phyloP scores from a whole-genome alignment of 2,888 invertebrate genomes.

The Agrochola litura region DNA sequence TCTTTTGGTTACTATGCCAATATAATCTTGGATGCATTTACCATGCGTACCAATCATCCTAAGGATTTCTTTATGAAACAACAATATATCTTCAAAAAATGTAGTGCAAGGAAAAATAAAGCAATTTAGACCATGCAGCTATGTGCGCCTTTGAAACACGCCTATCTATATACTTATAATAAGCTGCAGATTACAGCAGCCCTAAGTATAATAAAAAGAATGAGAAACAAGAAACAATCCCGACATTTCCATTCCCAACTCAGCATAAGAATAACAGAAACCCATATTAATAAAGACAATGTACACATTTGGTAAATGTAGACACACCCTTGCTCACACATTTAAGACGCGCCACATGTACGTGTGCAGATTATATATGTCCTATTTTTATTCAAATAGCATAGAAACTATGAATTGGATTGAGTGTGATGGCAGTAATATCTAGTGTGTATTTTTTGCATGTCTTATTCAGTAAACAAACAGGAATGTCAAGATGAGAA shows the following conservation, averaged over 20 bases:
- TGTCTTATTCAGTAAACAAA: conserved; percentile 2
- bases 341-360: conserved; percentile 58
- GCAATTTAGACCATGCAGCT: background rate
- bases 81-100: background rate
- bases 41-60: background rate
- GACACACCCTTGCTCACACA: conserved; percentile 52
- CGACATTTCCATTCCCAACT: conserved; percentile 15
- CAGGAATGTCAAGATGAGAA: background rate
- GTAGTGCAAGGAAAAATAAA: background rate
- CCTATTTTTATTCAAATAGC: conserved; percentile 70
- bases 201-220: background rate
- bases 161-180: too few species aligned
- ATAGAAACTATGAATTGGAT: conserved; percentile 67
- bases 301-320: conserved; percentile 44
- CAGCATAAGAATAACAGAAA: conserved; percentile 32
- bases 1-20: background rate
- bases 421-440: conserved; percentile 56
- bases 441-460: conserved; percentile 18
- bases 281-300: conserved; percentile 49
- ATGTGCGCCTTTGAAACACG: background rate
- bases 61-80: background rate
- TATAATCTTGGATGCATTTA: background rate
- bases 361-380: conserved; percentile 67
- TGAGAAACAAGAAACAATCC: background rate
- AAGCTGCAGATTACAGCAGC: background rate